Evolutionary conservation across 2,113 vertebrate species (phyloP).

Genomic region (Neoarius graeffei): DNA sequence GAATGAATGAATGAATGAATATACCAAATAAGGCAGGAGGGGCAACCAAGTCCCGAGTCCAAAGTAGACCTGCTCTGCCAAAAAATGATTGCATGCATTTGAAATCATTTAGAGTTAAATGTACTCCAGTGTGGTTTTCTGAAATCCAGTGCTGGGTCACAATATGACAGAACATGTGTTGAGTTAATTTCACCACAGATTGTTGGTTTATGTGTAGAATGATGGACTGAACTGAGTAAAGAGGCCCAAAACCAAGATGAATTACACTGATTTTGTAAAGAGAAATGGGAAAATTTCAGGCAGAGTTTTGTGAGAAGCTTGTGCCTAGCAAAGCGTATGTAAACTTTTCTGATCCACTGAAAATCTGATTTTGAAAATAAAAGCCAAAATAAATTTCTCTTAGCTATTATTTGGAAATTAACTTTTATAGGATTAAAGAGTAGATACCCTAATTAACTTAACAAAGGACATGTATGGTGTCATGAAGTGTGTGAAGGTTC

Average conservation of each 20-base stretch:
- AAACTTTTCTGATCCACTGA: not conserved
- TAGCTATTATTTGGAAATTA: not conserved
- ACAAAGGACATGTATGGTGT: too few species aligned
- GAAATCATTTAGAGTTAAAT: not conserved
- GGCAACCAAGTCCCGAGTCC: constrained; percentile 19
- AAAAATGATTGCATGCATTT: not conserved
- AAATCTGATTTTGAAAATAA: not conserved
- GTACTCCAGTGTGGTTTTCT: not conserved
- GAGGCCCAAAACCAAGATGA: not conserved
- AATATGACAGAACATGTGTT: not conserved
- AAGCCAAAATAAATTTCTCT: too few species aligned
- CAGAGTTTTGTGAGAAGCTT: too few species aligned
- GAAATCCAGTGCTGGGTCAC: not conserved
- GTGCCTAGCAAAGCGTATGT: not conserved
- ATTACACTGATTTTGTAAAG: not conserved
- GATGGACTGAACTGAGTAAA: not conserved
- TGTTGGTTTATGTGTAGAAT: not conserved
- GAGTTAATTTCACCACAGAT: not conserved
- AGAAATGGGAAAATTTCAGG: not conserved
- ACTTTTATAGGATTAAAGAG: not conserved
- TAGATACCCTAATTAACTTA: too few species aligned
- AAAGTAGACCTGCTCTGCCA: not conserved
- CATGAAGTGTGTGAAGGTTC: not conserved
- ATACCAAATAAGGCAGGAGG: constrained; percentile 73
- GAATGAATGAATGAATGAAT: too few species aligned